phyloP scores from a whole-genome alignment of 2,113 vertebrate species.

The Mormyrus iriodes region DNA sequence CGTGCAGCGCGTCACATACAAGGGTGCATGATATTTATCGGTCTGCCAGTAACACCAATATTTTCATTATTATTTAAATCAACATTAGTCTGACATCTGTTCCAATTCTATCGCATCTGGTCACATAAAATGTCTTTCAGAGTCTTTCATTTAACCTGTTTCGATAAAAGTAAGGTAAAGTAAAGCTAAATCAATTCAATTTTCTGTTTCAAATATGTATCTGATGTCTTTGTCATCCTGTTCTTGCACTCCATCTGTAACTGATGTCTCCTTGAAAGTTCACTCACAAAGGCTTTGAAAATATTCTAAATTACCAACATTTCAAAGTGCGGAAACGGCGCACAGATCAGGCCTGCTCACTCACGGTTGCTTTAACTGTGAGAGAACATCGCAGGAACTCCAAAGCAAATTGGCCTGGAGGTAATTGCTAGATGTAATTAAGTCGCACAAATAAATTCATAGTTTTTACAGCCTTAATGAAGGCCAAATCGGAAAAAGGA shows the following conservation, averaged over 20 bases:
- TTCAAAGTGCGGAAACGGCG: background rate
- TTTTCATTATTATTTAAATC: background rate
- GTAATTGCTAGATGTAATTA: constrained; percentile 38
- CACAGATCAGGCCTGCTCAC: background rate
- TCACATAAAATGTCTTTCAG: background rate
- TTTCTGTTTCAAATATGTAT: background rate
- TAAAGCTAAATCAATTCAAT: background rate
- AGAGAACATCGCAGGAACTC: constrained; percentile 27
- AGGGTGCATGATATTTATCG: background rate
- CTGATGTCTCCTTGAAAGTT: background rate
- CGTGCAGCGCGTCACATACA: background rate
- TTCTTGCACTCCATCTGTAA: background rate
- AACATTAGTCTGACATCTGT: background rate
- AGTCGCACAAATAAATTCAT: constrained; percentile 17
- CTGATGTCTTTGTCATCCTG: background rate
- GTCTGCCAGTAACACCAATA: background rate
- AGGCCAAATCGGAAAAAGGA: background rate
- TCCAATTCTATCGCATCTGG: background rate
- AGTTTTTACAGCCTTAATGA: background rate
- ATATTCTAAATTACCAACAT: background rate
- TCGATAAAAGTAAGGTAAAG: background rate
- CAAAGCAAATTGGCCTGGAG: constrained; percentile 32
- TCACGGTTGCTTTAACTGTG: constrained; percentile 34
- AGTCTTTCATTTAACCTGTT: background rate
- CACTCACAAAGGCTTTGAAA: constrained; percentile 22